phyloP scores from a whole-genome alignment of 2,797 vertebrate genomes.

The Neostethus bicornis region DNA sequence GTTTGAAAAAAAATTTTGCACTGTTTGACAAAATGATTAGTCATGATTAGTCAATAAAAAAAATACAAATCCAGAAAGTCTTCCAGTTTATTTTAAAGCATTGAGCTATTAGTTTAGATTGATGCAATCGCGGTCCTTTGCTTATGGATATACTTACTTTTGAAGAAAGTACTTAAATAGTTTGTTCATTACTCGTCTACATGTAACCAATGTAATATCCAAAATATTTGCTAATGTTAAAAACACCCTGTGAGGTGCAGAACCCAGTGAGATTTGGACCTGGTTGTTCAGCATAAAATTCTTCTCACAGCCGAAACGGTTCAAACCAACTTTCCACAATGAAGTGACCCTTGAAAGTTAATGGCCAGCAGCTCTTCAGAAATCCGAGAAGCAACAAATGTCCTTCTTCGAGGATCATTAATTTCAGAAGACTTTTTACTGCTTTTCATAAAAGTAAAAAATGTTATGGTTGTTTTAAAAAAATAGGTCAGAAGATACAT shows the following conservation, averaged over 20 bases:
- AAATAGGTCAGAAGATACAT: not conserved
- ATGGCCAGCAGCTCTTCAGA: not conserved
- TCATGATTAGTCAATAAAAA: no score
- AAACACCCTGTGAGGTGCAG: not conserved
- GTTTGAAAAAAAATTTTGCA: no score
- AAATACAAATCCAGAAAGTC: no score
- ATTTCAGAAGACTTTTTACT: not conserved
- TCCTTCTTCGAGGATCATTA: not conserved
- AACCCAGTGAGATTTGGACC: not conserved
- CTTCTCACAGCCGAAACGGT: not conserved
- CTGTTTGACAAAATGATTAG: no score
- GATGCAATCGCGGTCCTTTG: no score
- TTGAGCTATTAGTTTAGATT: no score
- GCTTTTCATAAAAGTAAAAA: slow-evolving; percentile 1
- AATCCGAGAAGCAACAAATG: not conserved
- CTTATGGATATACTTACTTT: no score
- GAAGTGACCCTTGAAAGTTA: not conserved
- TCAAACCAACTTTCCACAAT: not conserved
- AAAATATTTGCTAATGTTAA: not conserved
- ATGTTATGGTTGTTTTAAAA: not conserved
- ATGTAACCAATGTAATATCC: not conserved
- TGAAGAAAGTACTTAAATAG: no score
- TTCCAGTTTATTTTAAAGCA: no score
- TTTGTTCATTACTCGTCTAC: not conserved
- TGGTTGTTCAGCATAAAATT: not conserved